Evolutionary conservation across 2,888 invertebrate species (phyloP), one percentile per base, ranked within the genome.

Genomic region (Eutolmus rufibarbis): DNA sequence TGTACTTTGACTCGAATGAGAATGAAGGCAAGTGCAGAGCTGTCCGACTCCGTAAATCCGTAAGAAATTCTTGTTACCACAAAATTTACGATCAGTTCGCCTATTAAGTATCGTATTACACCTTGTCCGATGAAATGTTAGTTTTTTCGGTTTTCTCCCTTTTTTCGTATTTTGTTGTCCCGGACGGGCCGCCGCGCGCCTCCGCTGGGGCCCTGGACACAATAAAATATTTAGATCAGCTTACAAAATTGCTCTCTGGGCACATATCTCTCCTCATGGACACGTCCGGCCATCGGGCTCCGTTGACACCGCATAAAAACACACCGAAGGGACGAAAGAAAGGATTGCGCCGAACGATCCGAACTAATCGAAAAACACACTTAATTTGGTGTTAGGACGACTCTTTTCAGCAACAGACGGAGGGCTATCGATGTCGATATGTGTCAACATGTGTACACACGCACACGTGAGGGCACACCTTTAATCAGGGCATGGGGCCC

Each of bases 41-140:
- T 43, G 74, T 74, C 74, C 37, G 28, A 84, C 66, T 84, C 84
- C 74, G 74, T 84, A 84, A 84, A 40, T 84, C 84, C 84, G 74
- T 84, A 66, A 86, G 76, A 86, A 51, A 77, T 86, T 77, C 89
- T 89, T 89, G 89, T 89, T 89, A 88, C 89, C 88, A 89, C 88
- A 89, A 89, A 89, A 89, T 89, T 89, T 89, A 89, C 89, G 89
- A 89, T 89, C 89, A 89, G 88, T 89, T 89, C 89, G 89, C 89
- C 89, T 89, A 89, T 89, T 89, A 89, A 89, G 89, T 89, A 89
- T 89, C 89, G 89, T 89, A 89, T 89, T 89, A 89, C 89, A 89
- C 89, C 89, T 89, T 89, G 89, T 89, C 88, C 89, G 89, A 89
- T 89, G 89, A 89, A 88, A 89, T 89, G 89, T 89, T 86, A 28